These are phyloP conservation scores for Kobus ellipsiprymnus DNA, from an alignment of 2,113 vertebrate genomes.

Conservation along the genomic window DNA sequence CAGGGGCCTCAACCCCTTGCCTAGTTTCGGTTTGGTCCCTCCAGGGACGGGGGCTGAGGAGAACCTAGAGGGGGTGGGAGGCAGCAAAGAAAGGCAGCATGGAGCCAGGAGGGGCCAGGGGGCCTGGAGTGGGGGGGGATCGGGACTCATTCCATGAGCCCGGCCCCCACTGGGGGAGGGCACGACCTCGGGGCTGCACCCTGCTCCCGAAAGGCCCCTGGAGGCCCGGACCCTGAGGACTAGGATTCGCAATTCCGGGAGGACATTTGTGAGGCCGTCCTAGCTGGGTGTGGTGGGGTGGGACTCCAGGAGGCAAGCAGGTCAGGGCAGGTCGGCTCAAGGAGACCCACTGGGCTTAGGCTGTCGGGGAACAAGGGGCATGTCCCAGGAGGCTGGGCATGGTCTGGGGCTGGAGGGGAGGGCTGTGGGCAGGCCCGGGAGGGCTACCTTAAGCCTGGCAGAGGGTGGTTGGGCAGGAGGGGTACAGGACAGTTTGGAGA, in stretches of 20 bases:
- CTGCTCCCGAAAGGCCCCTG: not conserved
- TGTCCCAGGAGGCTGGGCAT: rapidly evolving
- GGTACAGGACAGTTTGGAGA: not conserved
- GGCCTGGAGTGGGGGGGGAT: not conserved
- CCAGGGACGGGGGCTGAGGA: rapidly evolving
- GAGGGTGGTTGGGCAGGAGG: not conserved
- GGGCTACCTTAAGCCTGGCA: not conserved
- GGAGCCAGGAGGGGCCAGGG: not conserved
- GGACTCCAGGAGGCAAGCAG: not conserved
- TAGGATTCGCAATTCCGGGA: too few species aligned
- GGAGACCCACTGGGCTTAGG: not conserved
- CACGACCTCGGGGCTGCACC: not conserved
- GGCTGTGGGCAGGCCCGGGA: not conserved
- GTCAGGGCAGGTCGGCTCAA: not conserved
- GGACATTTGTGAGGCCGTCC: not conserved
- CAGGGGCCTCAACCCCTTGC: not conserved
- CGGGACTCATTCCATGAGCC: rapidly evolving
- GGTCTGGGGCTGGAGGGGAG: not conserved
- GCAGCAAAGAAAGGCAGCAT: not conserved
- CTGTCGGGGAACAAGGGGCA: rapidly evolving
- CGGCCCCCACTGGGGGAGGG: not conserved
- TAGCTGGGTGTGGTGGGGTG: not conserved
- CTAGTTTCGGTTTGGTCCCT: too few species aligned
- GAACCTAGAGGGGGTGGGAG: not conserved
- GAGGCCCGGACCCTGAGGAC: not conserved